phyloP scores from a whole-genome alignment of 2,888 invertebrate species.

The Enoplolaimus lenunculus region DNA sequence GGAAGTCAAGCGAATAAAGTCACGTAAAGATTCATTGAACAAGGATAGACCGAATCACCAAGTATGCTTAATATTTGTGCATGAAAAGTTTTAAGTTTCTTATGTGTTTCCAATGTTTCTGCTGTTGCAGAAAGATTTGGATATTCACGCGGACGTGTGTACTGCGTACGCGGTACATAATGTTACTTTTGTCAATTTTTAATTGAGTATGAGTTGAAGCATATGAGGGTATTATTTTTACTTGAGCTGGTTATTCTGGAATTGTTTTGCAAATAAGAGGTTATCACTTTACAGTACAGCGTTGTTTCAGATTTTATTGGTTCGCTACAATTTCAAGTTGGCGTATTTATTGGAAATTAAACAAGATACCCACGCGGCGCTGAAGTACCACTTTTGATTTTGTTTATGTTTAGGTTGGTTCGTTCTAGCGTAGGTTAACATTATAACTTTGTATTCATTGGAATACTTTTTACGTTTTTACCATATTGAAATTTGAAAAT shows the following conservation, averaged over 20 bases:
- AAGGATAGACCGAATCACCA: constrained; percentile 17
- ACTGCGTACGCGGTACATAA: constrained; percentile 1
- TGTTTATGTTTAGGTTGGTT: constrained; percentile 18
- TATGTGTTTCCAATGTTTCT: too few relatives aligned
- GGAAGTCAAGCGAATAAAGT: constrained; percentile 68
- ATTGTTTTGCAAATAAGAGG: too few relatives aligned
- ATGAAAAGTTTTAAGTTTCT: too few relatives aligned
- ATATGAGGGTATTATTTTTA: too few relatives aligned
- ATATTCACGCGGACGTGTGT: neutral
- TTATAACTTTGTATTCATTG: too few relatives aligned
- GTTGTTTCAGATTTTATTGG: constrained; percentile 57
- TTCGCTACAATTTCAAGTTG: constrained; percentile 85
- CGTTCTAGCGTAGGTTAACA: constrained; percentile 26
- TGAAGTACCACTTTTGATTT: constrained; percentile 49
- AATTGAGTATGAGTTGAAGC: too few relatives aligned
- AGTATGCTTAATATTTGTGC: constrained; percentile 16
- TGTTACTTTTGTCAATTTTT: too few relatives aligned
- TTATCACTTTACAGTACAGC: too few relatives aligned
- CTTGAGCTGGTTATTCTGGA: too few relatives aligned
- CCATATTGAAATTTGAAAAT: too few relatives aligned
- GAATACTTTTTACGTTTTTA: too few relatives aligned
- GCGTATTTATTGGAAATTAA: constrained; percentile 80
- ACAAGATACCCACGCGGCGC: constrained; percentile 66
- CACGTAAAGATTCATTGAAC: constrained; percentile 56
- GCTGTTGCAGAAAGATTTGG: neutral